Evolutionary conservation across 2,797 vertebrate species (phyloP).

Genomic region (Todus mexicanus): DNA sequence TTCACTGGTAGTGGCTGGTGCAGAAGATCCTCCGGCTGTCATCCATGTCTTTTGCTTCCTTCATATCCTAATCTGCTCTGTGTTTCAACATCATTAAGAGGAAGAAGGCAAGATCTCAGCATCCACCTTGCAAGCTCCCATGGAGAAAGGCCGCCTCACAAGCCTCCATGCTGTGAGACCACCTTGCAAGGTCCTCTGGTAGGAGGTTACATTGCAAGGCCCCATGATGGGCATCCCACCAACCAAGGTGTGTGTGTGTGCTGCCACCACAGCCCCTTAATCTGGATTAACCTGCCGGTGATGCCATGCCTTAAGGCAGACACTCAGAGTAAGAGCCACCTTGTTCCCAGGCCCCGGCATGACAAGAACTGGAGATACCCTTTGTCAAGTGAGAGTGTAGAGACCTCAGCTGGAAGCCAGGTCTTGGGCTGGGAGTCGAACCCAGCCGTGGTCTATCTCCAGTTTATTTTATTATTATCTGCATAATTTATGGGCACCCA

Average conservation of each 20-base stretch:
- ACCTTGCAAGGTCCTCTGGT: neutral
- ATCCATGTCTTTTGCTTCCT: neutral
- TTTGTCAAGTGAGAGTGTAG: neutral
- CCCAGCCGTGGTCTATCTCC: neutral
- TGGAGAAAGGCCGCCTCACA: neutral
- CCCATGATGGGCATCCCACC: neutral
- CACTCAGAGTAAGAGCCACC: neutral
- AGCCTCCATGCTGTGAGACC: neutral
- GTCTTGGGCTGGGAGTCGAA: neutral
- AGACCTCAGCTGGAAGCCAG: neutral
- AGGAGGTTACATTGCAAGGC: neutral
- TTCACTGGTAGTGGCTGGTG: neutral
- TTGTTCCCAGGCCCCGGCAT: fast-evolving
- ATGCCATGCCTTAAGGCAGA: neutral
- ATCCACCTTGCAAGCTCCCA: neutral
- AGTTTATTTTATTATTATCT: neutral
- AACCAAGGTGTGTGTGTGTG: neutral
- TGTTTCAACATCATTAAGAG: neutral
- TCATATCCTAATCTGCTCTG: fast-evolving
- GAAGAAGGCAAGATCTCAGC: neutral
- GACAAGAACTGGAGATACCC: fast-evolving
- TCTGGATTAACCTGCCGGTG: neutral
- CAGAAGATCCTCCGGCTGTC: neutral
- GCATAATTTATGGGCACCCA: neutral
- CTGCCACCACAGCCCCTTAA: neutral